These are phyloP conservation scores for Oncorhynchus kisutch DNA, from an alignment of 2,113 vertebrate species.

Conservation along the genomic window DNA sequence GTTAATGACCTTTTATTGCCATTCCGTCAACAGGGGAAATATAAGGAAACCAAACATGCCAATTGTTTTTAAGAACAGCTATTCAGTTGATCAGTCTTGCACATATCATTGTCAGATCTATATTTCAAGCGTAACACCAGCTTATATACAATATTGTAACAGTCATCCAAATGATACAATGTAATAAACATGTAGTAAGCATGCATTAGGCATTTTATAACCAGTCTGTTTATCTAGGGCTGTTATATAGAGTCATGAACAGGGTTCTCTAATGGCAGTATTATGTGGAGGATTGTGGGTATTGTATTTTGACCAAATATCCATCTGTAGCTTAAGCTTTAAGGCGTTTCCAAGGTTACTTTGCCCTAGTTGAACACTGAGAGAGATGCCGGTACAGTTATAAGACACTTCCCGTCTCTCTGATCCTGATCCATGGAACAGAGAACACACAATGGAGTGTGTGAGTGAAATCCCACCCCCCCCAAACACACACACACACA, in stretches of 20 bases:
- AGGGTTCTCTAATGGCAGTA: not conserved
- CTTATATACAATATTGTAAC: not conserved
- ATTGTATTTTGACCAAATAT: not conserved
- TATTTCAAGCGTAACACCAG: no score
- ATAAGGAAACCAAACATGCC: slow-evolving; percentile 6
- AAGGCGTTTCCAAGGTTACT: not conserved
- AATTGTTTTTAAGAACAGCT: slow-evolving; percentile 15
- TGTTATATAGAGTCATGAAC: not conserved
- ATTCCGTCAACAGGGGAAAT: slow-evolving; percentile 9
- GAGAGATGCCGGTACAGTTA: slow-evolving; percentile 55
- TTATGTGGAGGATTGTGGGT: slow-evolving; percentile 23
- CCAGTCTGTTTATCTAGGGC: no score
- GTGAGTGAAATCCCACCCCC: slow-evolving; percentile 56
- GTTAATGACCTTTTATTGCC: slow-evolving; percentile 10
- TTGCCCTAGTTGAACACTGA: slow-evolving; percentile 12
- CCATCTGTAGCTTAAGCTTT: not conserved
- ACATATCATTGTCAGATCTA: no score
- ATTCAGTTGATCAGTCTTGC: not conserved
- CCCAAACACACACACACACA: no score
- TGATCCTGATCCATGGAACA: slow-evolving; percentile 55
- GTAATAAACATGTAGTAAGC: no score
- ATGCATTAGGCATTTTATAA: no score
- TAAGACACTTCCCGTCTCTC: slow-evolving; percentile 42
- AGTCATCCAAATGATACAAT: no score
- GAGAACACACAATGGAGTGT: slow-evolving; percentile 62